Base-by-base conservation (phyloP, 1,140 invertebrate species). In the Drosophila nasuta region DNA sequence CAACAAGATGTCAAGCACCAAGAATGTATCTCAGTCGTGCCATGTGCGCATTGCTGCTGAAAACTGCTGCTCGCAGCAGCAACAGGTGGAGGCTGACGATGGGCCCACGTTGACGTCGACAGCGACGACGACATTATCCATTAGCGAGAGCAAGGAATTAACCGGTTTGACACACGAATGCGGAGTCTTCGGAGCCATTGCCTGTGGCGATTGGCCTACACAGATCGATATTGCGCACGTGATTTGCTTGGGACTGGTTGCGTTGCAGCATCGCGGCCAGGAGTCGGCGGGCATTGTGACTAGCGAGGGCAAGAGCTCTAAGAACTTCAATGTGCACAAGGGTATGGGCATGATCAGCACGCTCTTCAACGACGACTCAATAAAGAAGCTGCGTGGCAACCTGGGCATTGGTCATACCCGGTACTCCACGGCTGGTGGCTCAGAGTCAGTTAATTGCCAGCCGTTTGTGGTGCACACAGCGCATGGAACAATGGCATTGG, bases 231-330 rank as follows among this genome's bases (percentile, higher is more conserved):
- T 98, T 6, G 95, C 96, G 5, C 96, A 97, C 85, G 96, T 97
- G 60, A 96, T 98, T 74, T 97, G 96, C 81, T 93, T 97, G 93
- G 98, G 98, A 25, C 94, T 99, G 20, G 97, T 99, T 0, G 98
- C 98, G 0, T 93, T 99, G 28, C 98, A 99, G 93, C 98, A 99
- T 93, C 96, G 98, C 93, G 98, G 98, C 5, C 98, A 99, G 93
- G 98, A 99, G 93, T 98, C 98, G 88, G 98, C 98, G 20, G 98
- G 98, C 10, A 99, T 99, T 70, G 98, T 98, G 38, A 99, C 98
- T 49, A 97, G 97, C 77, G 96, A 97, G 93, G 97, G 97, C 60
- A 94, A 94, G 45, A 94, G 94, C 83, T 94, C 95, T 1, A 96
- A 96, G 90, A 95, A 95, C 43, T 98, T 98, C 87, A 95, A 96